Evolutionary conservation across 2,888 invertebrate species (phyloP).

Genomic region (Eulithis testata): DNA sequence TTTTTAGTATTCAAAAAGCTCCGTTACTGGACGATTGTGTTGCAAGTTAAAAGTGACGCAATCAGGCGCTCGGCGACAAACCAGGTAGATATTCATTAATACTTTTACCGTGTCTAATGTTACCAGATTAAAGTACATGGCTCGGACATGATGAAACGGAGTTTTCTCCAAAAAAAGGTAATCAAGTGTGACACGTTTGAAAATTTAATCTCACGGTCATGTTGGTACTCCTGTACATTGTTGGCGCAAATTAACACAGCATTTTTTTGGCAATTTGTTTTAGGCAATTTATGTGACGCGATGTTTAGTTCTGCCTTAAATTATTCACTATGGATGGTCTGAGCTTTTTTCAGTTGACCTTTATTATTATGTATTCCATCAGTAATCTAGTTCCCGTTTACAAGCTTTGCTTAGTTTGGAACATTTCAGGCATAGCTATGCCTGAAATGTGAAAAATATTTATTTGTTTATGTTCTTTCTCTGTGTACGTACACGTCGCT

Average conservation of each 20-base stretch:
- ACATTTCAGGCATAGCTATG: too few species aligned
- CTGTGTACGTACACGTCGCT: too few species aligned
- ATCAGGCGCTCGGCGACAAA: constrained; percentile 28
- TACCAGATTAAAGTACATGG: constrained; percentile 61
- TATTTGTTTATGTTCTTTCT: too few species aligned
- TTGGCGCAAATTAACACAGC: constrained; percentile 68
- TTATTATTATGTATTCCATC: too few species aligned
- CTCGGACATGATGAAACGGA: constrained; percentile 63
- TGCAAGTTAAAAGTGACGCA: constrained; percentile 35
- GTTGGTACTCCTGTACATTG: constrained; percentile 58
- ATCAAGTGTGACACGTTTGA: constrained; percentile 69
- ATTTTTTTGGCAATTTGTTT: constrained; percentile 61
- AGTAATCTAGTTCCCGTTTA: too few species aligned
- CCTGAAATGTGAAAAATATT: too few species aligned
- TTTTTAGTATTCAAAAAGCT: constrained; percentile 74
- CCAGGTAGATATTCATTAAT: constrained; percentile 50
- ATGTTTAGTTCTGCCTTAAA: constrained; percentile 44
- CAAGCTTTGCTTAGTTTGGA: too few species aligned
- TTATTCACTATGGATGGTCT: constrained; percentile 35
- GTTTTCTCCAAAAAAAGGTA: constrained; percentile 70
- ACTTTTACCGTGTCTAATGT: constrained; percentile 52
- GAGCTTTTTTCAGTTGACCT: background rate
- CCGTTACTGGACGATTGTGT: constrained; percentile 66
- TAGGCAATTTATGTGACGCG: constrained; percentile 59
- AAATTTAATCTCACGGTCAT: constrained; percentile 76